Base-by-base conservation (phyloP, 2,888 invertebrate species). In the Bursaphelenchus okinawaensis region DNA sequence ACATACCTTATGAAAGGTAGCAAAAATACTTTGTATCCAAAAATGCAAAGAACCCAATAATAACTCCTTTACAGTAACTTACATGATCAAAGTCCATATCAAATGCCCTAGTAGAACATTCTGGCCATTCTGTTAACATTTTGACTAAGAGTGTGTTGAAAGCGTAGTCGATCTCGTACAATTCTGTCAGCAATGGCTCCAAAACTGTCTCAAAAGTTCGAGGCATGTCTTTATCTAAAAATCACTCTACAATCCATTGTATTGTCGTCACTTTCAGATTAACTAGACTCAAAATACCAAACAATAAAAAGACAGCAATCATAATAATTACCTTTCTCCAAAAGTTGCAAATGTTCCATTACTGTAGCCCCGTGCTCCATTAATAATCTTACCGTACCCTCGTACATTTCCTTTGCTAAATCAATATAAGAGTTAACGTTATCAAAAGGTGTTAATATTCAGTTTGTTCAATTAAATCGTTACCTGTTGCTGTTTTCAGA, bases 111-210 rank as follows among this genome's bases (percentile, higher is more conserved):
- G 19, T 19, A 16, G 55, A 22, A 54, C 62, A 62, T 9, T 73
- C 78, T 7, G 81, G 80, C 81, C 81, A 81, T 65, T 81, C 81
- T 0, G 81, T 81, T n/a, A 78, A 67, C 81, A 81, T 81, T 67
- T 81, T 81, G 24, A 81, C 66, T 7, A 79, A 50, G 0, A 81
- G 68, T 9, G 81, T 81, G 59, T 78, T 75, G 66, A 80, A 77
- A 1, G 78, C 78, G 55, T 74, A 80, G 58, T 79, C 73, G 12
- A 79, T 71, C 29, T 81, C 79, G 66, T 76, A 78, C 60, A 78
- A 78, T 63, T 81, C 81, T 7, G 69, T 69, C 19, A 81, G 65
- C 20, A 81, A 63, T 19, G 81, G 80, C 4, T 72, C 74, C 29
- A 81, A 69, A 9, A 77, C 73, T 19, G 69, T 75, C 20, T 81